Evolutionary conservation across 2,113 vertebrate genomes (phyloP).

Genomic region (Psettodes erumei): DNA sequence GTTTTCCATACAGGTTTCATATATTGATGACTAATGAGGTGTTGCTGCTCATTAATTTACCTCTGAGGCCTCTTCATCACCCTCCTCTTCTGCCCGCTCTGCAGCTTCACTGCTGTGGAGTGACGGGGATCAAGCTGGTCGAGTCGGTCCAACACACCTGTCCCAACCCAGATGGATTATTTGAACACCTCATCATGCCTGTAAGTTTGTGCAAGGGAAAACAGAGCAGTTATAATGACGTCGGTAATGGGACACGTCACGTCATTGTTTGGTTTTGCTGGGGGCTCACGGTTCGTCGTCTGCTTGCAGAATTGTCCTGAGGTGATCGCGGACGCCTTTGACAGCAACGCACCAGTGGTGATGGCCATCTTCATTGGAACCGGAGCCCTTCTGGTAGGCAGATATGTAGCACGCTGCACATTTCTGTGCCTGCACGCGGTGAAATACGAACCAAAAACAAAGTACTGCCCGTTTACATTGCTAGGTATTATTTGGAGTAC

Average conservation of each 20-base stretch:
- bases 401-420: neutral
- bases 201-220: constrained; percentile 60
- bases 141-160: constrained; percentile 36
- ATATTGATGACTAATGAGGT: neutral
- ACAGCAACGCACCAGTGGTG: constrained; percentile 37
- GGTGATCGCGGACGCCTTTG: neutral
- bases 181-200: neutral
- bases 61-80: neutral
- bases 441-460: neutral
- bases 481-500: neutral
- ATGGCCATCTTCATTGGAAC: constrained; percentile 65
- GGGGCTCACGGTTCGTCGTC: neutral
- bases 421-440: neutral
- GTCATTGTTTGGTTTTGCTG: too few species aligned
- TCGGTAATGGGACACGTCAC: too few species aligned
- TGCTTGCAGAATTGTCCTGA: constrained; percentile 57
- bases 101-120: constrained; percentile 76
- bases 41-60: neutral
- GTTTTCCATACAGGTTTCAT: too few species aligned
- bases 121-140: neutral
- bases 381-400: constrained; percentile 72
- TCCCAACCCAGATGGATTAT: constrained; percentile 19
- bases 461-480: neutral
- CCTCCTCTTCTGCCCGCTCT: neutral
- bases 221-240: neutral